These are phyloP conservation scores for Hydrochoerus hydrochaeris DNA, from an alignment of 2,113 vertebrate genomes.

Conservation along the genomic window DNA sequence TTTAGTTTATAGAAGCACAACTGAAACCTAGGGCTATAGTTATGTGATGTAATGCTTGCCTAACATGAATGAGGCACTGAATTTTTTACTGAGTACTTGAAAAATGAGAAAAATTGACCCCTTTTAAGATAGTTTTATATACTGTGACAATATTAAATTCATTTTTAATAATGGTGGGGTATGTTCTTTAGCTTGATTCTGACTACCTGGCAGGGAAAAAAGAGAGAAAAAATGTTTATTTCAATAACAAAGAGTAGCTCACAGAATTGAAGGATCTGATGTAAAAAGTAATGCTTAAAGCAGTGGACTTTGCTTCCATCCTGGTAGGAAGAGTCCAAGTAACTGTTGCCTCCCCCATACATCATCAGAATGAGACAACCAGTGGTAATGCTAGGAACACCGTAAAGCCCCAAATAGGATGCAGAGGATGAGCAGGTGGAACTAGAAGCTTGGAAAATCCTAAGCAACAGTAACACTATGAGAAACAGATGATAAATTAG, in stretches of 20 bases:
- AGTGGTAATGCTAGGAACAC: no score
- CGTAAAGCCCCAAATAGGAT: no score
- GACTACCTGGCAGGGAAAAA: not conserved
- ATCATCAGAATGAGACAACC: no score
- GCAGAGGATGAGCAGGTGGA: no score
- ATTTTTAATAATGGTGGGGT: not conserved
- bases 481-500: no score
- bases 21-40: not conserved
- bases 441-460: no score
- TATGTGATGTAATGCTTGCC: not conserved
- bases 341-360: no score
- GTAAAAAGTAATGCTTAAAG: no score
- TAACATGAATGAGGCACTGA: not conserved
- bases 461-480: no score
- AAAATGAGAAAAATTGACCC: not conserved
- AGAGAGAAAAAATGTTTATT: not conserved
- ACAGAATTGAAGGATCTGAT: not conserved
- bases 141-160: not conserved
- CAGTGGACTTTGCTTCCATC: no score
- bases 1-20: not conserved
- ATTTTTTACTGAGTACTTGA: not conserved
- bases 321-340: no score
- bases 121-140: not conserved
- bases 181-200: not conserved
- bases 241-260: not conserved